A percentile compares a stretch with the other conserved stretches of the same genome.
phyloP scores from a whole-genome alignment of 2,113 vertebrate species.

The Menura novaehollandiae region DNA sequence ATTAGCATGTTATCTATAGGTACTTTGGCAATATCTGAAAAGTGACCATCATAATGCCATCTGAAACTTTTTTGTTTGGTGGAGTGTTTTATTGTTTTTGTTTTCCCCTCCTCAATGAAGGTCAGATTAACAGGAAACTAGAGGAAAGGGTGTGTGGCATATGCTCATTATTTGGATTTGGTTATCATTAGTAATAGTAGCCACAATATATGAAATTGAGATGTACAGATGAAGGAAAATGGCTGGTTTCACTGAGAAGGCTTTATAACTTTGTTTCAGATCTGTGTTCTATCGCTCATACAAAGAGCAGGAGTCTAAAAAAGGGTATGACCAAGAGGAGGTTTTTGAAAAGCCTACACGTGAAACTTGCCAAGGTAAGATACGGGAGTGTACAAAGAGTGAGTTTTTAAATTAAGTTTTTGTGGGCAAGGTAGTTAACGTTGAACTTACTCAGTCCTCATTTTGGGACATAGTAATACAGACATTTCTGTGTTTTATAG shows the following conservation, averaged over 20 bases:
- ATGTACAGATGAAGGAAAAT: not conserved
- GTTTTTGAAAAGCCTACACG: conserved; percentile 96
- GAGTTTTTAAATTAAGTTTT: not conserved
- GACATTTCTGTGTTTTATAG: not conserved
- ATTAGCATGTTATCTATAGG: not conserved
- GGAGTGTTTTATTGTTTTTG: not conserved
- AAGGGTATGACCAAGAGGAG: conserved; percentile 97
- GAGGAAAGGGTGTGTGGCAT: not conserved
- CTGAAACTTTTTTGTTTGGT: not conserved
- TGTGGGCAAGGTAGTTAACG: not conserved
- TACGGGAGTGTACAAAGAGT: not conserved
- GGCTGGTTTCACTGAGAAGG: not conserved
- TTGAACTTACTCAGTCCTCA: not conserved
- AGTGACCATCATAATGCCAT: not conserved
- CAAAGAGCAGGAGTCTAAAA: conserved; percentile 98
- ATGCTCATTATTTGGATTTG: not conserved
- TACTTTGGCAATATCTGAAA: not conserved
- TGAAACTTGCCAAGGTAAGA: conserved; percentile 93
- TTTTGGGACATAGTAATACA: not conserved
- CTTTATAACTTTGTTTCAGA: conserved; percentile 64
- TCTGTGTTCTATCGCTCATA: conserved; percentile 98
- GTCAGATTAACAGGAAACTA: not conserved
- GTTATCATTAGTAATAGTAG: not conserved
- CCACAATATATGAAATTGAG: not conserved
- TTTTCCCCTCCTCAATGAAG: not conserved